Conservation (phyloP, 2,888 invertebrate species). For the Ormia ochracea region DNA sequence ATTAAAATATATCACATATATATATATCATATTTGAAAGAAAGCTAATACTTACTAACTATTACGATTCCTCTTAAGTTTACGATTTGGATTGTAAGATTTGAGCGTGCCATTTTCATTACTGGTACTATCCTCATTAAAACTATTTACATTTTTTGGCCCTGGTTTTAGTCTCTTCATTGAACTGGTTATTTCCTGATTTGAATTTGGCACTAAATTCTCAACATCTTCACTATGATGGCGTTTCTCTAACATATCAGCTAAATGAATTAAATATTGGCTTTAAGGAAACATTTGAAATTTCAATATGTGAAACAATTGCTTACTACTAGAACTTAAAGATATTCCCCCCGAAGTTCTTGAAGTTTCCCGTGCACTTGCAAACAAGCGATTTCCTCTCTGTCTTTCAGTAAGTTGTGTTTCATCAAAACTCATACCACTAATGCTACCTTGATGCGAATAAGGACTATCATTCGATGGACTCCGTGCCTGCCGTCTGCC, state of each 20-base stretch:
- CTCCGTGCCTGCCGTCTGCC: conserved; percentile 60
- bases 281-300: too few species aligned
- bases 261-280: too few species aligned
- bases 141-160: conserved; percentile 68
- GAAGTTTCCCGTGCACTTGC: conserved; percentile 71
- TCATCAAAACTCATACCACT: conserved; percentile 70
- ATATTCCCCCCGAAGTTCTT: conserved; percentile 68
- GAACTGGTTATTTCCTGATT: conserved; percentile 69
- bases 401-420: conserved; percentile 67
- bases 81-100: conserved; percentile 76
- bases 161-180: conserved; percentile 72
- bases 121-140: conserved; percentile 69
- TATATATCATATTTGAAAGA: not conserved
- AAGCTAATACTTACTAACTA: conserved; percentile 68
- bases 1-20: not conserved
- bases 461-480: conserved; percentile 70
- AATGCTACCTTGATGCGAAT: conserved; percentile 71
- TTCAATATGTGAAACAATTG: not conserved
- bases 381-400: conserved; percentile 68
- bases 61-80: conserved; percentile 75
- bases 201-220: conserved; percentile 69
- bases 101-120: conserved; percentile 70
- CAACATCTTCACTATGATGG: conserved; percentile 67
- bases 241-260: conserved; percentile 72
- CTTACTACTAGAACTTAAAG: conserved; percentile 71